Evolutionary conservation across 2,888 invertebrate genomes (phyloP), one percentile per base, ranked within the genome.

Genomic region (Lasioglossum lativentre): DNA sequence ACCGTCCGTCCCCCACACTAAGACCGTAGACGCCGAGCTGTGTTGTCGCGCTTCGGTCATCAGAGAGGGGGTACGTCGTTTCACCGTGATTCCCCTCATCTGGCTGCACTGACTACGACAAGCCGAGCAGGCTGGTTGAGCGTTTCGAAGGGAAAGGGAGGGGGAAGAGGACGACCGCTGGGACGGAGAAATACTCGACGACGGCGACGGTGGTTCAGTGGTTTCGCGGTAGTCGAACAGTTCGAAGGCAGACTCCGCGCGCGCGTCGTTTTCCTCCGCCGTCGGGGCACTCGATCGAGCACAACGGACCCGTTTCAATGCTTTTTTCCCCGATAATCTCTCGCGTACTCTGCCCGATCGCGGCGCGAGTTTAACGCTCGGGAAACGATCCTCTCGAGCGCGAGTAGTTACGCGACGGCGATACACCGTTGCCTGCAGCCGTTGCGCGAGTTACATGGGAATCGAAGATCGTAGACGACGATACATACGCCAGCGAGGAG

Each of bases 141-240:
- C 3, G 52, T 12, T 1, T 27, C 0, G 4, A 12, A 6, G 59
- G 59, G n/a, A 12, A 14, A 3, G 23, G 34, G 34, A 23, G 2
- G 34, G 68, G 59, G 19, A 19, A 19, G 66, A 72, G 56, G 72
- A 23, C 75, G 40, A 73, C n/a, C n/a, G n/a, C 27, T 56, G 16
- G 73, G 42, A 70, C 47, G 4, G 68, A 68, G 42, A 71, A 76
- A 76, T 75, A 34, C 66, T 38, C 66, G 34, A 16, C 82, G 74
- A 66, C 30, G 38, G 56, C 84, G 74, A 66, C 34, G 40, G 68
- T 71, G 82, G 73, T 19, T 52, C 86, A 81, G 81, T 82, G 78
- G 63, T 78, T 74, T 71, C 71, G 79, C 59, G 78, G 56, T 63
- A 66, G 66, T 82, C 82, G 85, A 75, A 40, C 63, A 40, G 78